Evolutionary conservation across 2,113 vertebrate species (phyloP).

Genomic region (Cervus canadensis): DNA sequence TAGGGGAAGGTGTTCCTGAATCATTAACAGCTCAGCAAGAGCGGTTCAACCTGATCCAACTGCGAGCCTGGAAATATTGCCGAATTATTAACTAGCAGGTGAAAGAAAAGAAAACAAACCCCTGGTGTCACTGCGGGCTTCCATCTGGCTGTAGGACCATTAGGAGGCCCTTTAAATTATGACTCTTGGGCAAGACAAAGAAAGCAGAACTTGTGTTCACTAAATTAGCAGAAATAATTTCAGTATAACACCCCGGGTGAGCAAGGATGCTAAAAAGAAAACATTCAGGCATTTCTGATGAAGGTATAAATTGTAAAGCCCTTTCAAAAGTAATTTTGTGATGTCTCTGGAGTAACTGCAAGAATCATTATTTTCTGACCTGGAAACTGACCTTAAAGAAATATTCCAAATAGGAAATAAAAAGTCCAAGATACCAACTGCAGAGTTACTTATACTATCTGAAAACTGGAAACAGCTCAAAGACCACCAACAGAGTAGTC

Average conservation of each 20-base stretch:
- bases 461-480: not conserved
- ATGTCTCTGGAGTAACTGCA: conserved; percentile 8
- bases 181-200: not conserved
- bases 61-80: not conserved
- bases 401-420: conserved; percentile 5
- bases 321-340: conserved; percentile 9
- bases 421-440: not conserved
- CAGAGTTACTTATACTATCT: not conserved
- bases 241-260: not conserved
- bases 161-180: not conserved
- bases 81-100: conserved; percentile 59
- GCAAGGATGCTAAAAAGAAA: not conserved
- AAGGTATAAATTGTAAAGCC: not conserved
- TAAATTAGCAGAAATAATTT: conserved; percentile 1
- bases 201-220: not conserved
- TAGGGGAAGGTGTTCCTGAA: not conserved
- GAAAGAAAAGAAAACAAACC: not conserved
- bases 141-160: not conserved
- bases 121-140: not conserved
- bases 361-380: not conserved
- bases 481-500: not conserved
- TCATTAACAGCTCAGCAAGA: conserved; percentile 40
- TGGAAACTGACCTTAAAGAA: conserved; percentile 35
- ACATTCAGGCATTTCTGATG: not conserved
- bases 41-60: not conserved